Evolutionary conservation across 2,888 invertebrate genomes (phyloP), one percentile per base, ranked within the genome.

Genomic region (Agonopterix arenella): DNA sequence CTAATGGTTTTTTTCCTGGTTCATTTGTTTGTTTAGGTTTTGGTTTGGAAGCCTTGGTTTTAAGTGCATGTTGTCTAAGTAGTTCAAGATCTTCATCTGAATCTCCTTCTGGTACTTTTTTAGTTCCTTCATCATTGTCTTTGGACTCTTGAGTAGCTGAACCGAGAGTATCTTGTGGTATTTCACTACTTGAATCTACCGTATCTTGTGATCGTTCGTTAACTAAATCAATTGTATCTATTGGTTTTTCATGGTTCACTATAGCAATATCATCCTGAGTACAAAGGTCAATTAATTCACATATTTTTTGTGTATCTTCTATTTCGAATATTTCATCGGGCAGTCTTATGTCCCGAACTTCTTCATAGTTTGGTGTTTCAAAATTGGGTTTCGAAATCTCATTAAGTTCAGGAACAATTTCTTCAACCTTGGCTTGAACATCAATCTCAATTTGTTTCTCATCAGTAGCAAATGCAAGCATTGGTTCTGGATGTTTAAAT

Each of bases 41-140:
- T 11, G 53, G 16, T 65, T 85, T 84, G 4, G 57, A 47, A 54
- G 66, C 55, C 67, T 89, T 89, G 0, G 89, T 89, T 73, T 86
- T 78, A 1, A 90, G 70, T 38, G 89, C 90, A 69, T 81, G 69
- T 59, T 88, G 77, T 55, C 90, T 66, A 37, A 90, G 70, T 54
- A 76, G 53, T 68, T 89, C 90, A 56, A 86, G 64, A 57, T 90
- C 89, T 58, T 89, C 86, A 68, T 90, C 90, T 46, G 89, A 88
- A 69, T 79, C 77, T 54, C 58, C 68, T 28, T 69, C 68, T 52
- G 58, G 57, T 40, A 52, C 56, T 40, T 60, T 61, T 52, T 55
- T 56, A 36, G 18, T 52, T 13, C 51, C 52, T 28, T 45, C 50
- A 37, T 58, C 51, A 36, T 50, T 56, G 46, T 58, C 5, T 13